Evolutionary conservation across 1,140 invertebrate species (phyloP), one percentile per base, ranked within the genome.

Genomic region (Drosophila rhopaloa): DNA sequence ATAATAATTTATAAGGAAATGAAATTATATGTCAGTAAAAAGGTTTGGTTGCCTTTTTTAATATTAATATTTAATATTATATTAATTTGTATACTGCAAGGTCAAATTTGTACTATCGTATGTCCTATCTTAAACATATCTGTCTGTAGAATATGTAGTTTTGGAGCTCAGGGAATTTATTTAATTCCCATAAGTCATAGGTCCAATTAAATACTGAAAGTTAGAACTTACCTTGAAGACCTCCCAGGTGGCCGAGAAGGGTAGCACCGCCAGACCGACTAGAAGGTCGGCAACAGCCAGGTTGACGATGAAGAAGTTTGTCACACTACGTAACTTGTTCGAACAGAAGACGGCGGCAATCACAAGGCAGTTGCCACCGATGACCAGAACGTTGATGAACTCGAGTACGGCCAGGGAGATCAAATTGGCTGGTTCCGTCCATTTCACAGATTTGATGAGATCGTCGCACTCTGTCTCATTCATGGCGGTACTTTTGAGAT

Each of bases 281-380:
- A 98, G 93, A 29, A 99, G 94, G 93, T 99, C 98, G 37, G 98
- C 97, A 1, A 98, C 96, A 0, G 98, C 98, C 71, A 99, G 94
- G 27, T 97, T 98, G 37, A 98, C 94, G 84, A 99, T 99, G 93
- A 99, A 98, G 88, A 98, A 95, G 93, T 99, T 99, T 43, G 98
- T 99, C 67, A 98, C 97, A 58, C 97, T 97, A 47, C 97, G 94
- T 51, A 98, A 94, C 92, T 98, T 98, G 43, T 96, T 95, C 19
- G 95, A 96, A 90, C 96, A 96, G 91, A 97, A 96, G 37, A 99
- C 98, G 55, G 98, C 97, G 54, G 97, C 94, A 83, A 99, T 98
- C 58, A 99, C 97, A 35, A 99, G 94, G 77, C 96, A 95, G 93
- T 99, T 99, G 53, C 98, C 97, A 43, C 95, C 94, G 55, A 98